phyloP scores from a whole-genome alignment of 2,888 invertebrate species.

The Xylota sylvarum region DNA sequence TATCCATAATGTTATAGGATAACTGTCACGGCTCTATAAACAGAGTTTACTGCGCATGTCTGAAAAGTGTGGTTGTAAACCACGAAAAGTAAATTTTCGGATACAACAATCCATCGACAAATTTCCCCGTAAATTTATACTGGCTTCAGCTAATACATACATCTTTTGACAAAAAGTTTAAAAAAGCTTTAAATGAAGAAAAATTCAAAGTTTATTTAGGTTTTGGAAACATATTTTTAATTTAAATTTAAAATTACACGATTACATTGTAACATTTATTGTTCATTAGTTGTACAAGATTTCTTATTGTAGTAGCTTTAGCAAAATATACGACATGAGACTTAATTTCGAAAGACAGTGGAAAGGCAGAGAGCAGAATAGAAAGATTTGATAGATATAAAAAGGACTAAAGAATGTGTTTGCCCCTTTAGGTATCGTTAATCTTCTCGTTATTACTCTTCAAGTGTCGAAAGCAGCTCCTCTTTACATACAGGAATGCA shows the following conservation, averaged over 20 bases:
- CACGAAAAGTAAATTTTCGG: neutral
- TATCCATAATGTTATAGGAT: constrained; percentile 5
- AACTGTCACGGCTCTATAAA: constrained; percentile 4
- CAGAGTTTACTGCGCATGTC: neutral
- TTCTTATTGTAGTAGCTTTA: constrained; percentile 41
- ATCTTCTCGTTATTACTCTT: constrained; percentile 82
- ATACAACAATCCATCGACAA: neutral
- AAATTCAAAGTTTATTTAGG: neutral
- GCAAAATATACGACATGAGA: constrained; percentile 34
- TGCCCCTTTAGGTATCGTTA: constrained; percentile 81
- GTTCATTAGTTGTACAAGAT: constrained; percentile 35
- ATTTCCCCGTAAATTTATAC: neutral
- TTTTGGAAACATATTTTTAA: constrained; percentile 15
- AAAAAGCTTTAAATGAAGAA: neutral
- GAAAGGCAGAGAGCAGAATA: constrained; percentile 11
- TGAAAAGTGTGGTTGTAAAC: neutral
- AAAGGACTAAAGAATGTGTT: constrained; percentile 8
- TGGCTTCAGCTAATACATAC: neutral
- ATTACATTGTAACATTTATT: constrained; percentile 33
- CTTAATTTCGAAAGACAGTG: constrained; percentile 23
- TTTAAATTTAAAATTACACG: constrained; percentile 40
- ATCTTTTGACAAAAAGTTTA: neutral
- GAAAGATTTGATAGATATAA: constrained; percentile 22
- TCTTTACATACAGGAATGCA: constrained; percentile 86
- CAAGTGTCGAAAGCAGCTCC: constrained; percentile 82